These are phyloP conservation scores for Scophthalmus maximus DNA, from an alignment of 2,113 vertebrate genomes.

Conservation along the genomic window DNA sequence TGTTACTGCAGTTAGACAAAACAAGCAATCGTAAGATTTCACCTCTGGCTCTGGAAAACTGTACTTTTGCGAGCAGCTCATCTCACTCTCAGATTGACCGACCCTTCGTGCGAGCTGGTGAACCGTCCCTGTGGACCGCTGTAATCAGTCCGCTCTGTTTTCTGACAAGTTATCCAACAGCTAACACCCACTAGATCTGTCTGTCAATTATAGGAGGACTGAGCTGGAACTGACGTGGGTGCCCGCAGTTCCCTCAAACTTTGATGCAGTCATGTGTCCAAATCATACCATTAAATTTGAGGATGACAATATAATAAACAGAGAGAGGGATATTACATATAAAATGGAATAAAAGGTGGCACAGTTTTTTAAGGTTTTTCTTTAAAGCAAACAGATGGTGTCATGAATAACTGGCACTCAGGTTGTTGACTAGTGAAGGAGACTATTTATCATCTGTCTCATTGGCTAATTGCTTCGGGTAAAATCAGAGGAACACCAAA, in stretches of 20 bases:
- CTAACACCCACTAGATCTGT: not conserved
- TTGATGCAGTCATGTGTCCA: not conserved
- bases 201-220: slow-evolving; percentile 5
- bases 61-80: slow-evolving; percentile 4
- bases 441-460: not conserved
- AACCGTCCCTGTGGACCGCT: slow-evolving; percentile 26
- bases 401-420: not conserved
- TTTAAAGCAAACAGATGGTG: not conserved
- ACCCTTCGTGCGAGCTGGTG: slow-evolving; percentile 21
- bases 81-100: slow-evolving; percentile 20
- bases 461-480: slow-evolving; percentile 19
- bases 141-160: slow-evolving; percentile 16
- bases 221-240: not conserved
- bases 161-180: not conserved
- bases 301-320: not conserved
- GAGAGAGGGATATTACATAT: not conserved
- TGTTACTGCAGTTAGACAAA: too few relatives aligned
- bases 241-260: not conserved
- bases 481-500: not conserved
- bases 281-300: not conserved
- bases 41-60: not conserved
- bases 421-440: slow-evolving; percentile 1
- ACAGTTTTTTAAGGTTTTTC: not conserved
- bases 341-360: not conserved
- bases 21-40: too few relatives aligned